Evolutionary conservation across 1,140 invertebrate genomes (phyloP), one percentile per base, ranked within the genome.

Genomic region (Aphelinus atriplicis): DNA sequence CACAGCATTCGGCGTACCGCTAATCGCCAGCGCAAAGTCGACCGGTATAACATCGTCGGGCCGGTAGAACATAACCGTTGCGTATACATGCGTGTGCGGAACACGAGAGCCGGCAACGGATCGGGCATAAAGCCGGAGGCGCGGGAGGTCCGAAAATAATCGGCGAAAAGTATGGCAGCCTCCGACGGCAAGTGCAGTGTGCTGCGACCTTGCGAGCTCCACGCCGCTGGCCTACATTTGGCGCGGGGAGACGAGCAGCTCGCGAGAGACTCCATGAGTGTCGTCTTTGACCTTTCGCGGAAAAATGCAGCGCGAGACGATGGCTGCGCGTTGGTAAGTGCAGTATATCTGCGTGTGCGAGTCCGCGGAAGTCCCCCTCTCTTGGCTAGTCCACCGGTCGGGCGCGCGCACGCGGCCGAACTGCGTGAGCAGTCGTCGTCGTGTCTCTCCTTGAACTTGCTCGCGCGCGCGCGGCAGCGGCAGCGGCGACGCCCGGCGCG

Each of bases 191-290:
- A 56, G 55, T 69, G 46, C 48, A 58, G 0, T 42, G 4, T 58
- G 43, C 51, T 62, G 51, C 46, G 46, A 4, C 70, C 70, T 72
- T 72, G 69, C 26, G 55, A 48, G 7, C 1, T 47, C 7, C 6
- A 3, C n/a, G 58, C 4, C 53, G 51, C 9, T 50, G 70, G 62
- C 70, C 70, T 72, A 72, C 61, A 64, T 72, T 53, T 50, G 3
- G 58, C 3, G n/a, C 48, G n/a, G 26, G 53, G 9, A 3, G 4
- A 57, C 3, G 45, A 26, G 45, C 46, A 1, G 48, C 26, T 43
- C 26, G 7, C 2, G 7, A 6, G 43, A 46, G 3, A 67, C 9
- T n/a, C 10, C 43, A 5, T 1, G 53, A n/a, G 43, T 65, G 3
- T 65, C 26, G 26, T 26, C 26, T 26, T 26, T 26, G 26, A 26